Evolutionary conservation across 2,888 invertebrate genomes (phyloP).

Genomic region (Gymnosoma rotundatum): DNA sequence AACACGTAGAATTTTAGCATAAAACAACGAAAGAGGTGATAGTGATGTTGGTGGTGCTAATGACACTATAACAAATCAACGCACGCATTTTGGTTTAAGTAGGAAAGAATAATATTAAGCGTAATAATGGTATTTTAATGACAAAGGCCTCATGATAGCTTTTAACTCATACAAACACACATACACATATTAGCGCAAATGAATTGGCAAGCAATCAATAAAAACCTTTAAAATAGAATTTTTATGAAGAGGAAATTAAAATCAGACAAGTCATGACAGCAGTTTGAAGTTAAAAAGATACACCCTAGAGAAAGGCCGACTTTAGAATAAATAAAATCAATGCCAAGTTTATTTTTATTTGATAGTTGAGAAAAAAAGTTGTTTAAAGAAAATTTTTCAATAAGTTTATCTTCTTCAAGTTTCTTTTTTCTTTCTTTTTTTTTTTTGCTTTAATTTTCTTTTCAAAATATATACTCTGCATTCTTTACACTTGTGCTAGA

Average conservation of each 20-base stretch:
- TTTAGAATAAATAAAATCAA: background rate
- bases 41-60: constrained; percentile 9
- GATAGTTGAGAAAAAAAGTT: background rate
- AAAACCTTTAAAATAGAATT: background rate
- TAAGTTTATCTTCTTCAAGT: background rate
- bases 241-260: background rate
- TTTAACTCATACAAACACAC: background rate
- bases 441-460: background rate
- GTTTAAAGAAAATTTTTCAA: too few species aligned
- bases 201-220: constrained; percentile 28
- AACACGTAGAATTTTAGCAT: constrained; percentile 59
- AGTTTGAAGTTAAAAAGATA: background rate
- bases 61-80: constrained; percentile 24
- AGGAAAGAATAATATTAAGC: background rate
- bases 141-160: background rate
- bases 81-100: background rate
- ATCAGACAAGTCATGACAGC: background rate
- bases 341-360: background rate
- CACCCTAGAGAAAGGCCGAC: constrained; percentile 3
- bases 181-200: background rate
- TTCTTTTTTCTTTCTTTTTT: background rate
- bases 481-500: constrained; percentile 48
- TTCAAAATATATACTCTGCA: background rate
- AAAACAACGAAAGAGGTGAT: constrained; percentile 13
- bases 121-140: constrained; percentile 1